Evolutionary conservation across 2,113 vertebrate genomes (phyloP), one percentile per base, ranked within the genome.

Genomic region (Sylvicapra grimmia): DNA sequence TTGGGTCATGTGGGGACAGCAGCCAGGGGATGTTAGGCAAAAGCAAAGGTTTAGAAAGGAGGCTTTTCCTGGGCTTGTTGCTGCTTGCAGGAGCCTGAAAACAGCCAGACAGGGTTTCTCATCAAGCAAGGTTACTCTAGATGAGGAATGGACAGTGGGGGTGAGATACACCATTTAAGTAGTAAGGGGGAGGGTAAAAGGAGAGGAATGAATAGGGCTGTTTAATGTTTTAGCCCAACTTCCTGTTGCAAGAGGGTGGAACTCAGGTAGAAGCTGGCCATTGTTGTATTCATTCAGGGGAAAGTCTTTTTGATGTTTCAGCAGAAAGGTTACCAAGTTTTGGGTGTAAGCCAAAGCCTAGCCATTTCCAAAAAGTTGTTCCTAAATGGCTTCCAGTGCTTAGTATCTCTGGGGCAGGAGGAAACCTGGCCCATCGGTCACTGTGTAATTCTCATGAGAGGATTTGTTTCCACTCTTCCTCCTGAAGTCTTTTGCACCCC

Each of bases 1-100:
- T 96, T 98, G 93, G 98, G 98, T 98, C 98, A 97, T 80, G 91
- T 97, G 93, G 97, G 97, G 97, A 98, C 97, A 98, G 96, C 93
- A 93, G 93, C 96, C 97, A 96, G 94, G 94, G 89, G 75, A 96
- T 94, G 94, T 93, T 87, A 96, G 95, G 93, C 97, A 97, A 95
- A 96, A 93, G 86, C 80, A 88, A 98, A 90, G 80, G 65, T 97
- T 97, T 96, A 96, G 87, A 93, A 94, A 96, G 47, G 54, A 72
- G 86, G 86, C 40, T 93, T 95, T 83, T 75, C 47, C 72, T 93
- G 79, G 93, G 44, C 75, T 75, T 75, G 2, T 54, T 31, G 49
- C 54, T 95, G 86, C 91, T 49, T 88, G 75, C 33, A 15, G 44
- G 59, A 86, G 21, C 54, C 72, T 96, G 80, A 94, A 96, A 93